phyloP scores from a whole-genome alignment of 2,113 vertebrate genomes.

The Notarius lentiginosus region DNA sequence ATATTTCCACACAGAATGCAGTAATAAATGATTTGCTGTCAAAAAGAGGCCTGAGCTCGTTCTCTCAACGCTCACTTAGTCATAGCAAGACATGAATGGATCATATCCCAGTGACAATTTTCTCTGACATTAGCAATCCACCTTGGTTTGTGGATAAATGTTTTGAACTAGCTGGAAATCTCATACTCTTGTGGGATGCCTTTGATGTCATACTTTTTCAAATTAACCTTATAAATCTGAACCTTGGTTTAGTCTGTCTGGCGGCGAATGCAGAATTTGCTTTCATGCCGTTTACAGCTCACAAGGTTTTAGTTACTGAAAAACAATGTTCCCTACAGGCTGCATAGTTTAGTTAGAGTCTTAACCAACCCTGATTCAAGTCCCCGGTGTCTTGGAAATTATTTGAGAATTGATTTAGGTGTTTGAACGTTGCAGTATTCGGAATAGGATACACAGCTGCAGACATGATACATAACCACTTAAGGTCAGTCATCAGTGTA shows the following conservation, averaged over 20 bases:
- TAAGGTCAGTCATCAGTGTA: neutral
- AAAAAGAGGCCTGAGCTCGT: neutral
- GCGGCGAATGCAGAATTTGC: neutral
- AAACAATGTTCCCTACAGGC: neutral
- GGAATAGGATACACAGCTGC: neutral
- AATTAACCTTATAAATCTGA: neutral
- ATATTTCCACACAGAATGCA: slow-evolving; percentile 6
- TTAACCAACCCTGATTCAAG: neutral
- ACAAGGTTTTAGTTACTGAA: neutral
- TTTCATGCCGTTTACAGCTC: neutral
- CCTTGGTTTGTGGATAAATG: neutral
- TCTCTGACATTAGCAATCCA: neutral
- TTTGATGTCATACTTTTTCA: neutral
- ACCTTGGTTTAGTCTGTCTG: neutral
- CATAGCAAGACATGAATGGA: neutral
- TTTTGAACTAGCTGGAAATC: neutral
- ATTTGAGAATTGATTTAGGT: neutral
- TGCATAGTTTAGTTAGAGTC: neutral
- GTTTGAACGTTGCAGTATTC: neutral
- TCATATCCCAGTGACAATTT: slow-evolving; percentile 1
- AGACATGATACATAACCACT: slow-evolving; percentile 2
- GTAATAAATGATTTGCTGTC: slow-evolving; percentile 19
- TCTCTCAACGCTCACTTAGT: slow-evolving; percentile 7
- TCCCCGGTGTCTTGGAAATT: neutral
- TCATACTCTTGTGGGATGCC: neutral